Conservation (phyloP, 2,888 invertebrate genomes). For the Hirtodrosophila trivittata region DNA sequence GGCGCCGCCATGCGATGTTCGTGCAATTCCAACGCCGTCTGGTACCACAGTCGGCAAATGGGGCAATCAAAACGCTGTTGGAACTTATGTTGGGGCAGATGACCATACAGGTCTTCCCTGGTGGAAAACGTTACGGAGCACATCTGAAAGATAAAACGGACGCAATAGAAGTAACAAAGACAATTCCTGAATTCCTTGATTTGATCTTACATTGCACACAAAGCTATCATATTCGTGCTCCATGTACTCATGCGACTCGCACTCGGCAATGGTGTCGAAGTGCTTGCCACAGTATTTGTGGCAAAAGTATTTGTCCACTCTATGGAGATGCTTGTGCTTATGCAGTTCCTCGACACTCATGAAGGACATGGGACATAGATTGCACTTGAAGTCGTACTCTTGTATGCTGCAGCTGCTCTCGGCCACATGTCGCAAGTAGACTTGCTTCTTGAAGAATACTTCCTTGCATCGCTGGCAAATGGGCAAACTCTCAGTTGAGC, state of each 20-base stretch:
- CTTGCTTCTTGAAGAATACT: constrained; percentile 81
- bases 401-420: constrained; percentile 78
- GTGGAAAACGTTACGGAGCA: constrained; percentile 71
- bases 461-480: constrained; percentile 82
- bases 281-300: constrained; percentile 81
- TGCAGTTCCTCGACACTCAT: constrained; percentile 77
- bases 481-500: constrained; percentile 73
- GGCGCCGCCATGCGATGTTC: constrained; percentile 79
- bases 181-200: not conserved
- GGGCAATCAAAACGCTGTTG: constrained; percentile 80
- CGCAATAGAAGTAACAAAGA: not conserved
- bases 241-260: constrained; percentile 80
- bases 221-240: constrained; percentile 79
- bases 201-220: constrained; percentile 75
- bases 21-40: constrained; percentile 76
- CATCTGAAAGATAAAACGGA: constrained; percentile 56
- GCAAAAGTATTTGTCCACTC: constrained; percentile 77
- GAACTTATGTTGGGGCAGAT: constrained; percentile 77
- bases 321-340: constrained; percentile 74
- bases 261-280: constrained; percentile 77
- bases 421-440: constrained; percentile 78
- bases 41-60: constrained; percentile 80
- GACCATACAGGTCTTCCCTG: constrained; percentile 73
- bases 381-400: constrained; percentile 81
- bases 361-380: constrained; percentile 81